phyloP scores from a whole-genome alignment of 2,888 invertebrate genomes.

The Trachelus stipa region DNA sequence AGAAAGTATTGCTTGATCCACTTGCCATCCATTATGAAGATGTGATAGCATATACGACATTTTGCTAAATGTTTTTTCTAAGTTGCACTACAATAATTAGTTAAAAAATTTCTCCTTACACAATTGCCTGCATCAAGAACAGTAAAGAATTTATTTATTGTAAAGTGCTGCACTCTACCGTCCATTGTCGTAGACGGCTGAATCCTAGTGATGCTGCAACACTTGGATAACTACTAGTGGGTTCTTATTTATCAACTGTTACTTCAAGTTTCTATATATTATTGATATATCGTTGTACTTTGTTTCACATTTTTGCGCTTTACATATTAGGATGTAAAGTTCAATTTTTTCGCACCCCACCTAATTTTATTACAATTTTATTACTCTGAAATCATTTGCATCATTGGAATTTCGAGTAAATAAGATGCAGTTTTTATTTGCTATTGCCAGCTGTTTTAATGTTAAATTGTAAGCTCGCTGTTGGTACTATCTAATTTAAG shows the following conservation, averaged over 20 bases:
- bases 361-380: no score
- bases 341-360: background rate
- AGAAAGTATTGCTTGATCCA: slow-evolving; percentile 98
- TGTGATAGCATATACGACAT: slow-evolving; percentile 99
- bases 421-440: background rate
- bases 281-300: background rate
- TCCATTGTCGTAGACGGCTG: background rate
- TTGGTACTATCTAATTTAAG: background rate
- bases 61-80: slow-evolving; percentile 46
- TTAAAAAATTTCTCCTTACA: background rate
- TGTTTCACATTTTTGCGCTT: background rate
- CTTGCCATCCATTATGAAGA: slow-evolving; percentile 99
- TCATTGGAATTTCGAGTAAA: background rate
- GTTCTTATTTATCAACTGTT: background rate
- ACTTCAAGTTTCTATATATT: background rate
- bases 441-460: background rate
- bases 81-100: background rate
- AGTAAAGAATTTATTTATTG: background rate
- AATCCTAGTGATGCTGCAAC: background rate
- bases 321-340: no score
- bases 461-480: background rate
- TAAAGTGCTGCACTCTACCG: background rate
- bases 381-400: background rate
- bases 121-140: background rate
- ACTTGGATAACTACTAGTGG: background rate